Base-by-base conservation (phyloP, 2,113 vertebrate species). In the Piaya cayana region DNA sequence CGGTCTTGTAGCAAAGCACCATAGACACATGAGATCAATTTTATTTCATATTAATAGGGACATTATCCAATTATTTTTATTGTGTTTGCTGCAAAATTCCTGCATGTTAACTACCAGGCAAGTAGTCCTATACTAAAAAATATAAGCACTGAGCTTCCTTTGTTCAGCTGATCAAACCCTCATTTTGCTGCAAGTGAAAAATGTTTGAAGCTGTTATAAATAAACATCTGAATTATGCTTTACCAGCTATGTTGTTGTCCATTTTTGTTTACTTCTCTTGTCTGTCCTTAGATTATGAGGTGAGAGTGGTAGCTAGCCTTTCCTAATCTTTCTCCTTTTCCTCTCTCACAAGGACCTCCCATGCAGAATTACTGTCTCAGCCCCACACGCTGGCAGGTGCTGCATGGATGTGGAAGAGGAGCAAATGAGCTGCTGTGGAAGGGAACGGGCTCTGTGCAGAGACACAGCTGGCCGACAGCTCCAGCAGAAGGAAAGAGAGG, bases 161-260 rank as follows among this genome's bases (percentile, higher is more conserved):
- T 71, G 81, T 55, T 50, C 22, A 65, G 25, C 43, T 75, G 47
- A 37, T 62, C n/a, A 84, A 70, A 60, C 55, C 52, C 25, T 82
- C 15, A n/a, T 59, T 71, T 93, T 80, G 53, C 58, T 76, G 49
- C 63, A 74, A 55, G 63, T 77, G 63, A 90, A 75, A 65, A 13
- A 12, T 9, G 60, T 76, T n/a, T 75, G 67, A 82, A 80, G 71
- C 49, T 70, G 26, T 76, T 72, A 65, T 82, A 82, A 88, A 78
- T 42, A 63, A 82, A 82, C 18, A 50, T 14, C 7, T 1, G 1
- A 88, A 26, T 85, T 94, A n/a, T n/a, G 26, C 76, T 90, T 83
- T 77, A 53, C 68, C 69, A 86, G 43, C 78, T 79, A n/a, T 45
- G 45, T 50, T 58, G 23, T 78, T 87, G 42, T 70, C 64, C 89